Evolutionary conservation across 2,888 invertebrate genomes (phyloP), one percentile per base, ranked within the genome.

Genomic region (Eupithecia tripunctaria): DNA sequence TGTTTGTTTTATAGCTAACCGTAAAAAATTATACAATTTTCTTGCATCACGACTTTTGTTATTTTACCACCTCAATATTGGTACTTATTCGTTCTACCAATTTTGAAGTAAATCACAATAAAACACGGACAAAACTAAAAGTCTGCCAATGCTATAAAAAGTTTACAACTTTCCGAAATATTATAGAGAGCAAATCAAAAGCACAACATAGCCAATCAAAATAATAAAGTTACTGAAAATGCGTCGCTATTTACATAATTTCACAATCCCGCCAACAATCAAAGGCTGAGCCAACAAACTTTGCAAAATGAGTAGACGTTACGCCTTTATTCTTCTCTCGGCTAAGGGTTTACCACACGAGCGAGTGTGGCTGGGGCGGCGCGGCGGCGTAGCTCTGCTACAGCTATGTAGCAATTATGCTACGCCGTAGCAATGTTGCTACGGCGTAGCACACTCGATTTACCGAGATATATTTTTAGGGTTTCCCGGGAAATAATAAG

Each of bases 241-340:
- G 70, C 74, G 76, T 75, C 67, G 70, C 70, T 47, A 79, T 79
- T 78, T 77, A 68, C 79, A 79, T 79, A 79, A 78, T 76, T 78
- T 77, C 68, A 71, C 76, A 76, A 78, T 81, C 76, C 76, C 69
- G 72, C 72, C 76, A 79, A 77, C 79, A 81, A 79, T 79, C 75
- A 78, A 73, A 78, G 80, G 74, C 75, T 74, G 76, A 74, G 79
- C 79, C 76, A 80, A 76, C 76, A 76, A 76, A 81, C 78, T 77
- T 80, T 76, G 71, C 74, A 76, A 72, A 75, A 78, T 74, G 73
- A 76, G 76, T 75, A 74, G 74, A 72, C 73, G 77, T 78, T 76
- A 79, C 77, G 79, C 75, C 75, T 79, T 78, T 76, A 78, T 76
- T 78, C 76, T 76, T 79, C 69, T 68, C 70, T 69, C 70, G 71